These are phyloP conservation scores for Strongylocentrotus purpuratus DNA, from an alignment of 35 echinoderm and acorn worm species.

Conservation along the genomic window DNA sequence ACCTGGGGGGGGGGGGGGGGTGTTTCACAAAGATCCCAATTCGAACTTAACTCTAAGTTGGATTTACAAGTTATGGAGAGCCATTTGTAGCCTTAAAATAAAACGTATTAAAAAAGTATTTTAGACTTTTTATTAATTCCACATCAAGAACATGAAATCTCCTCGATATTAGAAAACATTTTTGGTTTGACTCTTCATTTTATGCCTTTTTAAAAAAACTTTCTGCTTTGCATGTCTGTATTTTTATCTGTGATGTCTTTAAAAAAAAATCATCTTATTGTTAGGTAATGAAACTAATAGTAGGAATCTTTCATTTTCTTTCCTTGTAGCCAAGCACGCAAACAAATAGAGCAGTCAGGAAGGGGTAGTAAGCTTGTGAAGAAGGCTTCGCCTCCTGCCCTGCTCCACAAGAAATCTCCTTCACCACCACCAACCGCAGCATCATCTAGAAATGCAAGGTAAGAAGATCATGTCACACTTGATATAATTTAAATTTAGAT, in stretches of 20 bases:
- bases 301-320: neutral
- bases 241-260: neutral
- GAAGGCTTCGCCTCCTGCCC: neutral
- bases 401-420: constrained; percentile 19
- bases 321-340: constrained; percentile 21
- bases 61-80: too few species aligned
- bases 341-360: constrained; percentile 14
- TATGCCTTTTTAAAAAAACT: too few species aligned
- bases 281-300: neutral
- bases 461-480: neutral
- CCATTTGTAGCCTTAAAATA: too few species aligned
- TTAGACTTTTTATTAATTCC: too few species aligned
- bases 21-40: too few species aligned
- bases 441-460: neutral
- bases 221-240: too few species aligned
- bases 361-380: constrained; percentile 16
- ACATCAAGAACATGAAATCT: too few species aligned
- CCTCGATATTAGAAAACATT: too few species aligned
- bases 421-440: neutral
- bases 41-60: too few species aligned
- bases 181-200: too few species aligned
- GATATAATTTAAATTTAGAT: neutral
- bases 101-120: too few species aligned
- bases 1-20: too few species aligned
- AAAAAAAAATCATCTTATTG: neutral